Evolutionary conservation across 2,888 invertebrate species (phyloP), one percentile per base, ranked within the genome.

Genomic region (Dusona sp.): DNA sequence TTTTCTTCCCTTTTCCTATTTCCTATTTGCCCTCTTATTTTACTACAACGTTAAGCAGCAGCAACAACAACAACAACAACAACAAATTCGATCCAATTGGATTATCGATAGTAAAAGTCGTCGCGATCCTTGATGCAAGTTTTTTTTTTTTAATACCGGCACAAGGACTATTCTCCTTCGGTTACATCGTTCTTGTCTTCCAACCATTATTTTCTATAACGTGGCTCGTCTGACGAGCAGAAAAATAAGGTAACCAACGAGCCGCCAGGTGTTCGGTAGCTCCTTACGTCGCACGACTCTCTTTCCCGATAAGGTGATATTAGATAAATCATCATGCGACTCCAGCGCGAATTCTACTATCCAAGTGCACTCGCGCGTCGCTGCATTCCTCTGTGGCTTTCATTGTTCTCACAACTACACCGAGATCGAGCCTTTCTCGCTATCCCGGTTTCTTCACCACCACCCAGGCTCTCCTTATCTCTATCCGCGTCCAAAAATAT

Each of bases 291-390:
- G 73, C 79, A 82, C 81, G 75, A 79, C 72, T 83, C 77, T 67
- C 70, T 36, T 42, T 87, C 92, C 92, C 90, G 89, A 93, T 92
- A 93, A 92, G 92, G 92, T 88, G 90, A 91, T 90, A 90, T 92
- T 91, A 92, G 91, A 93, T 93, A 92, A 93, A 93, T 92, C 92
- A 93, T 92, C 92, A 91, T 92, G 88, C 88, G 88, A 90, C 85
- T 79, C 54, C 51, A 54, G 65, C 36, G 78, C 77, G 19, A 75
- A 72, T 79, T 42, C 79, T 29, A 45, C 68, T 51, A 65, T 51
- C 68, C 67, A 6, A 7, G 64, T 42, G 75, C 64, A 38, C 57
- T 73, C 73, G 73, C 29, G 73, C 33, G 54, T n/a, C 54, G 36
- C 57, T 81, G 83, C 86, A 89, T 88, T 89, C 87, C 88, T 77